A percentile compares a stretch with the other conserved stretches of the same genome.
Evolutionary conservation across 2,113 vertebrate genomes (phyloP).

Genomic region (Chauna torquata): DNA sequence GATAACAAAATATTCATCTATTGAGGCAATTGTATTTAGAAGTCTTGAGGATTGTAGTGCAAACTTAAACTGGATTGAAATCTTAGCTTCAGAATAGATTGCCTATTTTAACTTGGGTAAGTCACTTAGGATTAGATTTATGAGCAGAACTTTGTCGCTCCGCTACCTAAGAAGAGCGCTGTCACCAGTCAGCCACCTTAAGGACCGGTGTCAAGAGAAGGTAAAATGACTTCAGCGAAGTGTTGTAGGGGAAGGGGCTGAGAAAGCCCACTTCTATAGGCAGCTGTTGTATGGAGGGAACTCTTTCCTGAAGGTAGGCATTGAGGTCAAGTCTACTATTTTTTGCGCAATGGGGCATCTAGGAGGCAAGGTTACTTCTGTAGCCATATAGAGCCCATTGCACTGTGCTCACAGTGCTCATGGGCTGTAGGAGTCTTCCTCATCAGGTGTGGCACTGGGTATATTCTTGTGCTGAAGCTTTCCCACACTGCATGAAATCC

Average conservation of each 20-base stretch:
- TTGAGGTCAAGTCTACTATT: neutral
- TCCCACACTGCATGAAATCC: neutral
- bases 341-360: neutral
- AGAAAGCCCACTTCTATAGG: neutral
- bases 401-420: neutral
- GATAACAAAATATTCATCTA: neutral
- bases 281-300: neutral
- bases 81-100: neutral
- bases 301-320: neutral
- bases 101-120: neutral
- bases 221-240: neutral
- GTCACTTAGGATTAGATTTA: neutral
- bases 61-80: neutral
- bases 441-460: neutral
- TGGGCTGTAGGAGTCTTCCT: neutral
- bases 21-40: neutral
- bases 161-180: neutral
- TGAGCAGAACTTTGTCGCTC: neutral
- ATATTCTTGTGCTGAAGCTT: neutral
- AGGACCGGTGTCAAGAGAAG: neutral
- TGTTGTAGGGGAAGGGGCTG: neutral
- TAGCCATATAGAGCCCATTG: neutral
- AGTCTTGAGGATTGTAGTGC: neutral
- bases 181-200: neutral
- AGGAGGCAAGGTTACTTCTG: neutral